Conservation (phyloP, 2,797 vertebrate genomes). For the Eulemur mongoz region DNA sequence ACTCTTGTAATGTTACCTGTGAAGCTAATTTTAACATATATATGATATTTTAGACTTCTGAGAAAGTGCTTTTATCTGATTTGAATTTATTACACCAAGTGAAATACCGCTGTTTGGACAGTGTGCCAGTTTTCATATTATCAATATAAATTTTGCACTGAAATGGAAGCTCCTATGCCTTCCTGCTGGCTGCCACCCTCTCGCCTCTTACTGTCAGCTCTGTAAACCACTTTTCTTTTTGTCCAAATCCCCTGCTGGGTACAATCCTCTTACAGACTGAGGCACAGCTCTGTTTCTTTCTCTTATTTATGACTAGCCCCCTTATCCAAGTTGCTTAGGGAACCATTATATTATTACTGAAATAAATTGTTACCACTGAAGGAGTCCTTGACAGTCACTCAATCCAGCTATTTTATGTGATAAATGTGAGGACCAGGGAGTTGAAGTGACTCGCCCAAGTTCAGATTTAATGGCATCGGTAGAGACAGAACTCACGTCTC, state of each 20-base stretch:
- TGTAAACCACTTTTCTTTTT: slow-evolving; percentile 36
- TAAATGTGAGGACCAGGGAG: not conserved
- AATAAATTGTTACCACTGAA: not conserved
- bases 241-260: slow-evolving; percentile 3
- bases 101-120: slow-evolving; percentile 21
- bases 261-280: not conserved
- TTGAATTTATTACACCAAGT: not conserved
- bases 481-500: not conserved
- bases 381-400: not conserved
- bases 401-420: not conserved
- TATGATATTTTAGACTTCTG: slow-evolving; percentile 11
- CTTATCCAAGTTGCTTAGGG: slow-evolving; percentile 23
- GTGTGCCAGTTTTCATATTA: not conserved
- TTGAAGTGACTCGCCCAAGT: not conserved
- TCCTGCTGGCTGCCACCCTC: not conserved
- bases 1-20: not conserved
- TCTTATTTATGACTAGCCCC: not conserved
- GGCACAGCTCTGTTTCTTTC: not conserved
- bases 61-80: slow-evolving; percentile 41
- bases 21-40: slow-evolving; percentile 35
- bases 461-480: not conserved
- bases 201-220: not conserved
- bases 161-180: not conserved
- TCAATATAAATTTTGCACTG: not conserved
- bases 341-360: slow-evolving; percentile 45